Evolutionary conservation across 2,113 vertebrate genomes (phyloP).

Genomic region (Anas platyrhynchos): DNA sequence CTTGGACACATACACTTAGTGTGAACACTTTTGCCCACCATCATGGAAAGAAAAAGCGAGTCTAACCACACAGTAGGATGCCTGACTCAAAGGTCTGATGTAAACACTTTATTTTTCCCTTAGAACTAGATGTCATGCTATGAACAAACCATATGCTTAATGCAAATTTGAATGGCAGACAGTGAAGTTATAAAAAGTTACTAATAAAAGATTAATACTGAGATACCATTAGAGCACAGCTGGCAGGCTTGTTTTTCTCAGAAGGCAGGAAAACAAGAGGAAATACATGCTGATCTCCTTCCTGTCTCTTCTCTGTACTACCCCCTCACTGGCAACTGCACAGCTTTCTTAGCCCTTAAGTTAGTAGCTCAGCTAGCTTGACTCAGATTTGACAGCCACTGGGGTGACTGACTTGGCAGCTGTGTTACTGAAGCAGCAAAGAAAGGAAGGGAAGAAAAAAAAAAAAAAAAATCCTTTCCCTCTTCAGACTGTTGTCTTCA

Average conservation of each 20-base stretch:
- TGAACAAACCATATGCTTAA: background rate
- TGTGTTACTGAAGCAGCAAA: background rate
- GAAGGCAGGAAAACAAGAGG: background rate
- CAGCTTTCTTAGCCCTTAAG: background rate
- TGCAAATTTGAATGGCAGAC: background rate
- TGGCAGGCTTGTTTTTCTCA: background rate
- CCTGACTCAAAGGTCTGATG: background rate
- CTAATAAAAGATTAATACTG: background rate
- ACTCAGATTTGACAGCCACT: background rate
- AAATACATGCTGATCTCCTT: background rate
- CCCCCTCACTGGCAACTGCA: background rate
- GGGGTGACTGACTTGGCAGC: background rate
- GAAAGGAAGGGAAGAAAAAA: background rate
- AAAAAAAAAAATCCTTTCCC: background rate
- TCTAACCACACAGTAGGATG: background rate
- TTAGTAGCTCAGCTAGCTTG: background rate
- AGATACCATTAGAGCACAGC: background rate
- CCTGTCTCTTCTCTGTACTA: background rate
- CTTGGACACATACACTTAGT: background rate
- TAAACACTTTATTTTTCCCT: background rate
- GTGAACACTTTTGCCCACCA: background rate
- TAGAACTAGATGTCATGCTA: background rate
- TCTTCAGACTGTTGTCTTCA: background rate
- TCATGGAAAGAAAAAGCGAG: background rate
- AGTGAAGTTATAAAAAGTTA: background rate